Evolutionary conservation across 2,797 vertebrate genomes (phyloP).

Genomic region (Tenualosa thibaudeaui): DNA sequence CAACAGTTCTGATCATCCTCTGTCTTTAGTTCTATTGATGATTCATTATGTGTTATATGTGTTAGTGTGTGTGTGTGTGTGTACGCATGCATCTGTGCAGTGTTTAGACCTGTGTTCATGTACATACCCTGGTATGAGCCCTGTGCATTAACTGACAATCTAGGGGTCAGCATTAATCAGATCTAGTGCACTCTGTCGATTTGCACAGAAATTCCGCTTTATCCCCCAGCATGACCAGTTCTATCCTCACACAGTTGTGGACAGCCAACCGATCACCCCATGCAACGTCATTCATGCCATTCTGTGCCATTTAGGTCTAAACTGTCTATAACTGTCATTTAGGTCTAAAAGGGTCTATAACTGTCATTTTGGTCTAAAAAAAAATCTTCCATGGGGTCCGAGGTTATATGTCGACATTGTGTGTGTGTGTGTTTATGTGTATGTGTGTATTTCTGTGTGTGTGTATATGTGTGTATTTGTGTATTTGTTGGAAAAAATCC

Average conservation of each 20-base stretch:
- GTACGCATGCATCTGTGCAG: neutral
- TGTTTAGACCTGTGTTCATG: neutral
- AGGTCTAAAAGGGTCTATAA: no score
- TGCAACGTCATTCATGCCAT: neutral
- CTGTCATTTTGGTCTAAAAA: no score
- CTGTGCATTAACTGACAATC: conserved; percentile 16
- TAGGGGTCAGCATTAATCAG: conserved; percentile 44
- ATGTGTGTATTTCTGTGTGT: no score
- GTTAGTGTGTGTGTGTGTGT: neutral
- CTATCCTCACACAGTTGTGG: neutral
- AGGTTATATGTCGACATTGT: no score
- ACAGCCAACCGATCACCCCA: neutral
- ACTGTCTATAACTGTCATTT: no score
- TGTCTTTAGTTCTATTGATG: neutral
- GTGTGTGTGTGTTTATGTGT: no score
- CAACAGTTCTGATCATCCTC: neutral
- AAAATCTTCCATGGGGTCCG: no score
- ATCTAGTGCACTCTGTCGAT: conserved; percentile 24
- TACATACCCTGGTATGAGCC: neutral
- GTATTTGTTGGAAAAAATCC: neutral
- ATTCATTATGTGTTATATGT: neutral
- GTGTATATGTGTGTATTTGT: no score
- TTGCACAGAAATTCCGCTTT: neutral
- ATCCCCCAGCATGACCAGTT: neutral
- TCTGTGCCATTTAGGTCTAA: neutral